These are phyloP conservation scores for Todiramphus chloris DNA, from an alignment of 2,113 vertebrate species.

Conservation along the genomic window DNA sequence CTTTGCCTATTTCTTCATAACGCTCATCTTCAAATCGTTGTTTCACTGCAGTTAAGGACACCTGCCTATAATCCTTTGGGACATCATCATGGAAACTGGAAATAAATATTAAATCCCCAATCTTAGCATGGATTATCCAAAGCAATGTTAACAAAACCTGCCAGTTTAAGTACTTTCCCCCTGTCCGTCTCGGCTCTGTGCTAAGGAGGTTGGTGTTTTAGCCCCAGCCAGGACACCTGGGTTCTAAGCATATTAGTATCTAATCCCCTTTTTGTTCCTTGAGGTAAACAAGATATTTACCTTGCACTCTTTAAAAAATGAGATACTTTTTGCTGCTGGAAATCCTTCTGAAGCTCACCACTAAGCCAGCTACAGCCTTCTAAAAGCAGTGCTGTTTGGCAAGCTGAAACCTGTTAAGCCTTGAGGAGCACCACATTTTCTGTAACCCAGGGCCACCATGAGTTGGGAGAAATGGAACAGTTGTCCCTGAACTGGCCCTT, in stretches of 20 bases:
- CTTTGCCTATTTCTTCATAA: slow-evolving; percentile 88
- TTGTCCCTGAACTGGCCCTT: background rate
- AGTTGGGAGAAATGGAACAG: background rate
- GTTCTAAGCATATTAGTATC: background rate
- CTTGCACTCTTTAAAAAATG: background rate
- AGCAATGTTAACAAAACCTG: background rate
- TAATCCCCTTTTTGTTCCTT: background rate
- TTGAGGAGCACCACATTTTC: background rate
- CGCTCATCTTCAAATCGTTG: slow-evolving; percentile 93
- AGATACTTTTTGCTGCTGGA: background rate
- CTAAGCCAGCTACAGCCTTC: background rate
- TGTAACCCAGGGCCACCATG: background rate
- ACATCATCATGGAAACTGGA: slow-evolving; percentile 89
- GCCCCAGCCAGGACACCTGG: background rate
- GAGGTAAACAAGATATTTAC: background rate
- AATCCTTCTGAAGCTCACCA: background rate
- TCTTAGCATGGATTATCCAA: background rate
- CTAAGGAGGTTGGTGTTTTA: background rate
- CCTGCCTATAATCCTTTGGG: slow-evolving; percentile 93
- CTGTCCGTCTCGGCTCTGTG: background rate
- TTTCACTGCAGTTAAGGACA: slow-evolving; percentile 91
- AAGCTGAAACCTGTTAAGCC: background rate
- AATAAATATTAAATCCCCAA: background rate
- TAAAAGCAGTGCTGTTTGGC: background rate
- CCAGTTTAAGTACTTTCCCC: background rate